These are phyloP conservation scores for Pocillopora meandrina DNA, from an alignment of 92 coral and sea anemone species.

Conservation along the genomic window DNA sequence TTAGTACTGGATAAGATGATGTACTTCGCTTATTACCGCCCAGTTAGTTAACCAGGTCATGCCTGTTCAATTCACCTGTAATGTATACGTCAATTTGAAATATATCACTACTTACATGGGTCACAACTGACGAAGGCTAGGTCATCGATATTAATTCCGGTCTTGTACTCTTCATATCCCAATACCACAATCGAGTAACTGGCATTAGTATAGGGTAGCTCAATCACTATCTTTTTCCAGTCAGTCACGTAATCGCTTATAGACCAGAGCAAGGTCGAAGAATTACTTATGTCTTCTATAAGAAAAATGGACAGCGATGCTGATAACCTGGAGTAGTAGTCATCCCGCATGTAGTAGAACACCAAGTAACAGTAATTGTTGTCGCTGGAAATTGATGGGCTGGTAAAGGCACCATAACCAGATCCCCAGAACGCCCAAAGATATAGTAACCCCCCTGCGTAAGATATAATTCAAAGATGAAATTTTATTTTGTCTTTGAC, in stretches of 20 bases:
- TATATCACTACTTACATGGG: not conserved
- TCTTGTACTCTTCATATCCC: not conserved
- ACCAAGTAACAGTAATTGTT: slow-evolving; percentile 18
- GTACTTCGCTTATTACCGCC: too few species aligned
- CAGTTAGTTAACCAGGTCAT: too few species aligned
- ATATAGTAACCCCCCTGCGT: too few species aligned
- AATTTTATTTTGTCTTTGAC: too few species aligned
- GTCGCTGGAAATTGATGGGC: not conserved
- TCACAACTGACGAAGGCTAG: not conserved
- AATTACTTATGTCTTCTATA: not conserved
- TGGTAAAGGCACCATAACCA: slow-evolving; percentile 3
- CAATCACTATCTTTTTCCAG: slow-evolving; percentile 19
- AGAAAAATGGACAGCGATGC: slow-evolving; percentile 13
- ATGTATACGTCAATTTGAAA: not conserved
- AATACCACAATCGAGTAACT: slow-evolving; percentile 24
- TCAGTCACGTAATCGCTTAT: not conserved
- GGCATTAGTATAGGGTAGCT: not conserved
- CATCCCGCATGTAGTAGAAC: slow-evolving; percentile 2
- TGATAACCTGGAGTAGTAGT: too few species aligned
- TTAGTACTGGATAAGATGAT: too few species aligned
- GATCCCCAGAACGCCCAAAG: too few species aligned
- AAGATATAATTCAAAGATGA: too few species aligned
- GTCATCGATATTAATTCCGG: not conserved
- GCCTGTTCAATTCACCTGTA: too few species aligned
- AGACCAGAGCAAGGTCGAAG: not conserved